Conservation (phyloP, 1,140 invertebrate genomes). For the Danaus melanippus region DNA sequence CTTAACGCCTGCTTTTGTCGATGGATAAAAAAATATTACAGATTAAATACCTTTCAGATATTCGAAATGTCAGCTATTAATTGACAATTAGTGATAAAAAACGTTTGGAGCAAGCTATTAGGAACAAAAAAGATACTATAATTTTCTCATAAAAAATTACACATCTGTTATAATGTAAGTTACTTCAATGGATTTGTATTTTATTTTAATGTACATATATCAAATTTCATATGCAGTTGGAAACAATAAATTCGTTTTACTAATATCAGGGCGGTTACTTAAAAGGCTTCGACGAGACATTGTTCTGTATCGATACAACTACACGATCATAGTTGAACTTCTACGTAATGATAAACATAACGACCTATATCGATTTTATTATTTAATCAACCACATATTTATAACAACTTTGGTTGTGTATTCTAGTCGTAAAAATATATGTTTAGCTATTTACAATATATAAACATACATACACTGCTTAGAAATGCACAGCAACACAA, state of each 20-base stretch:
- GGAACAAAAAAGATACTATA: slow-evolving; percentile 46
- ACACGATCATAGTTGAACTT: slow-evolving; percentile 43
- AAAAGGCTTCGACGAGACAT: slow-evolving; percentile 51
- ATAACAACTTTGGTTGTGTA: slow-evolving; percentile 72
- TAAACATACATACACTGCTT: slow-evolving; percentile 67
- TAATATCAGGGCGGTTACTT: slow-evolving; percentile 65
- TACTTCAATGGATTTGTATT: slow-evolving; percentile 28
- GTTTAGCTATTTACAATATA: slow-evolving; percentile 70
- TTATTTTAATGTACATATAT: slow-evolving; percentile 30
- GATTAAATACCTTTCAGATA: slow-evolving; percentile 43
- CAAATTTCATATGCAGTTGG: slow-evolving; percentile 33
- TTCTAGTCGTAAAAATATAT: slow-evolving; percentile 71
- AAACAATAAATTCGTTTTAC: slow-evolving; percentile 62
- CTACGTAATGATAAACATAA: slow-evolving; percentile 66
- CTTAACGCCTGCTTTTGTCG: slow-evolving; percentile 58
- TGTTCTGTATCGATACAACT: slow-evolving; percentile 43
- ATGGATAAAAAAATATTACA: slow-evolving; percentile 50
- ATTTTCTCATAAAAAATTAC: too few relatives aligned
- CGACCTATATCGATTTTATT: slow-evolving; percentile 64
- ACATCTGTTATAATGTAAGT: slow-evolving; percentile 18
- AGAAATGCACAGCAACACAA: slow-evolving; percentile 69
- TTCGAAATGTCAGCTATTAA: slow-evolving; percentile 48
- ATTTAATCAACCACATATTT: slow-evolving; percentile 70
- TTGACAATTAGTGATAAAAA: slow-evolving; percentile 53
- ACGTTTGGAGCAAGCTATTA: slow-evolving; percentile 52